Percentiles rank a stretch among this genome's conserved stretches.
phyloP scores from a whole-genome alignment of 37 sponge, comb jelly and placozoan species.

The Halichondria panicea region DNA sequence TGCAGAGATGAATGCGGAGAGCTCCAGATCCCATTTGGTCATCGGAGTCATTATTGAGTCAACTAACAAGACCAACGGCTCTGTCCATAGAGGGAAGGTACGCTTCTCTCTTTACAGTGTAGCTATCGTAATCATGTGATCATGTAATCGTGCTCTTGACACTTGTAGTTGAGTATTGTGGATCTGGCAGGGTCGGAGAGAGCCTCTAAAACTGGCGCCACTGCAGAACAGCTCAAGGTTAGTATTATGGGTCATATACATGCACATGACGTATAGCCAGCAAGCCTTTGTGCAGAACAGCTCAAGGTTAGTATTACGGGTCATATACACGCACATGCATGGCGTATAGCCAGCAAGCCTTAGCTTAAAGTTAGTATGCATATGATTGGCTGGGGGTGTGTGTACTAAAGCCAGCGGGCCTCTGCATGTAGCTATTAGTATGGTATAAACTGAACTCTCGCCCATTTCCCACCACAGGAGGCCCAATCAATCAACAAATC shows the following conservation, averaged over 20 bases:
- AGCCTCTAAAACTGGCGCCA: background rate
- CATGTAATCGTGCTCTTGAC: too few relatives aligned
- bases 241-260: too few relatives aligned
- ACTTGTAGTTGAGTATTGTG: slow-evolving; percentile 7
- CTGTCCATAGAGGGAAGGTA: slow-evolving; percentile 13
- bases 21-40: slow-evolving; percentile 6
- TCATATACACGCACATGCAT: background rate
- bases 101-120: background rate
- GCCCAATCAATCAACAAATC: slow-evolving; percentile 12
- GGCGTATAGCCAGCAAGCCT: too few relatives aligned
- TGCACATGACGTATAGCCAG: background rate
- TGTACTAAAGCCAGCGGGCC: too few relatives aligned
- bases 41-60: slow-evolving; percentile 5
- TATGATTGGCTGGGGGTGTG: too few relatives aligned
- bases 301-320: background rate
- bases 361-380: too few relatives aligned
- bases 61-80: background rate
- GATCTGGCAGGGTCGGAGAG: slow-evolving; percentile 18
- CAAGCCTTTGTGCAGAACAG: background rate
- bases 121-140: background rate
- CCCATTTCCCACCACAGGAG: background rate
- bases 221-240: slow-evolving; percentile 3
- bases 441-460: too few relatives aligned
- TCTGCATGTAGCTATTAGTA: too few relatives aligned
- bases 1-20: slow-evolving; percentile 16